Base-by-base conservation (phyloP, 2,888 invertebrate genomes). In the Acronicta psi region DNA sequence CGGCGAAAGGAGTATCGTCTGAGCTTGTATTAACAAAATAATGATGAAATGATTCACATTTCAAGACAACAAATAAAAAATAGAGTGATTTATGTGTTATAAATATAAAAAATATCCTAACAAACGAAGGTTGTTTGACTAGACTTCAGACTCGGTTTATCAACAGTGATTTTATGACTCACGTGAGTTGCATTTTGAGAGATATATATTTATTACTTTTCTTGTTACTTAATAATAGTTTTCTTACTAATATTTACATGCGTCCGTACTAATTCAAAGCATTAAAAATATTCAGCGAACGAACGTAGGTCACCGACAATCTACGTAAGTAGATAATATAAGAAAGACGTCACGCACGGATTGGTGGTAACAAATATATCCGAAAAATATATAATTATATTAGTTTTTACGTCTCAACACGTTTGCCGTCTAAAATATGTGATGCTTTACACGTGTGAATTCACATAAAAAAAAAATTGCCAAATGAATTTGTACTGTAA, bases 1-100 rank as follows among this genome's bases (percentile, higher is more conserved):
- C 38, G 54, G 23, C 10, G 9, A 41, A 44, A 31, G 46, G 29
- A 44, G n/a, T 38, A 41, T 49, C 47, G 53, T 37, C 38, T 34
- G 46, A 69, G 29, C 18, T 53, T 61, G 38, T 49, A 53, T 53
- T 54, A 20, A 23, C 34, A 38, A 44, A n/a, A n/a, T n/a, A n/a
- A n/a, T n/a, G n/a, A 42, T 37, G 13, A 44, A 37, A 38, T 34
- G 20, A 56, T 58, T 41, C 20, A 37, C 42, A 18, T 46, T 25
- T 43, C n/a, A n/a, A n/a, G n/a, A n/a, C n/a, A n/a, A 45, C 10
- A 40, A 16, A 44, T 2, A 40, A 49, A 8, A 51, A 50, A 49
- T 18, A 17, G 8, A 31, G 17, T 42, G 41, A 54, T 70, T 59
- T 56, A 67, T 17, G 7, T 13, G n/a, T 37, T 54, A 43, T 42